Base-by-base conservation (phyloP, 2,888 invertebrate genomes). In the Drosophila lacicola region DNA sequence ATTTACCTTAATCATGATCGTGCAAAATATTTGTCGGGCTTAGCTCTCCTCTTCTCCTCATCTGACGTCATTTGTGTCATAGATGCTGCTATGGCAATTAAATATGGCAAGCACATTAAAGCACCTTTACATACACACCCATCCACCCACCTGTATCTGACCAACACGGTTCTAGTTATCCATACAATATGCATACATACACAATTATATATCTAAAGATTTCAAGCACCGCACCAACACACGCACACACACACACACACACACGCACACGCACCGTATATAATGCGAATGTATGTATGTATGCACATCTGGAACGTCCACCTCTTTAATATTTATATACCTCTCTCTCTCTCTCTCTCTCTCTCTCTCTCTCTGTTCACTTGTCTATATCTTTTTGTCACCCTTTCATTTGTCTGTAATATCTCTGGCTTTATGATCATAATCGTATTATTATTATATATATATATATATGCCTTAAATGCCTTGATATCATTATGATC, bases 221-320 rank as follows among this genome's bases (percentile, higher is more conserved):
- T 14, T 74, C 19, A 42, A 54, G 41, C 76, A 75, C 63, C 34
- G 14, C 50, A 46, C 60, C 55, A 50, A 51, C 45, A 56, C 47
- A 36, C 42, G 61, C 49, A 54, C 50, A 36, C 54, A 45, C 51
- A 42, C 41, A 50, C 46, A 50, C 34, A 17, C 41, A 57, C 25
- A 56, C 47, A 45, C 25, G 54, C 70, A 56, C 47, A 45, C 25
- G 54, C 70, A 75, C 76, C 41, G 49, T 64, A 77, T 80, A 66
- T 67, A 74, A 78, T 74, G 67, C 67, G 70, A 78, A 81, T 81
- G 82, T 70, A 73, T 79, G 82, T 70, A 73, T 79, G 76, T 62
- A 61, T 71, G 63, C 63, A 63, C 73, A 78, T 47, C 61, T 65
- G 78, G 67, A 78, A 82, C 78, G 81, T 49, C 63, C 66, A 57